Conservation (phyloP, 2,797 vertebrate genomes). For the Neomorphus geoffroyi region DNA sequence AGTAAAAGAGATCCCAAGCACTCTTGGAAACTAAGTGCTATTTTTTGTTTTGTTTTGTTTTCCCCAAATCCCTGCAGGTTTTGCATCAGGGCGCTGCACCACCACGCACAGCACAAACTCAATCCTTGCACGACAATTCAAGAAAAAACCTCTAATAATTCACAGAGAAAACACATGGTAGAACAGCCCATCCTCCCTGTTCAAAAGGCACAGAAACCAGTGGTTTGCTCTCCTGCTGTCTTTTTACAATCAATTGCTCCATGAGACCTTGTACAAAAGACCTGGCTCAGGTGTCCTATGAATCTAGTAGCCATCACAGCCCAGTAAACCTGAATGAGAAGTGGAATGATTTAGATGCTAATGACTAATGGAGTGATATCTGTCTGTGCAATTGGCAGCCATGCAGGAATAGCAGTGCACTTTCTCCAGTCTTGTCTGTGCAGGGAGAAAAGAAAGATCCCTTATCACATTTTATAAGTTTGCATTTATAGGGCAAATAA, state of each 20-base stretch:
- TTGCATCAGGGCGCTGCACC: neutral
- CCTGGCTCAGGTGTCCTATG: conserved; percentile 63
- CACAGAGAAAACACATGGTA: neutral
- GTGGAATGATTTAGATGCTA: conserved; percentile 68
- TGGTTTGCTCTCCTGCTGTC: conserved; percentile 54
- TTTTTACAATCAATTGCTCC: conserved; percentile 65
- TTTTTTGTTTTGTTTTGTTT: no score
- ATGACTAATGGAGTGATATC: conserved; percentile 66
- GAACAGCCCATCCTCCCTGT: conserved; percentile 40
- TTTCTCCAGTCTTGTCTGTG: conserved; percentile 33
- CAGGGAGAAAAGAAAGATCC: conserved; percentile 42
- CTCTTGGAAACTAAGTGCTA: neutral
- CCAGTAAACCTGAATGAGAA: conserved; percentile 68
- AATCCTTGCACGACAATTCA: neutral
- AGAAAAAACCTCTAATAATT: neutral
- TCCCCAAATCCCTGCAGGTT: neutral
- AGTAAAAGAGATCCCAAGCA: neutral
- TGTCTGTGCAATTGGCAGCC: conserved; percentile 43
- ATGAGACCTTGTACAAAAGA: conserved; percentile 64
- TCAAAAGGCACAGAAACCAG: conserved; percentile 39
- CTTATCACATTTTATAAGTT: conserved; percentile 61
- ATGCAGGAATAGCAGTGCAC: conserved; percentile 17
- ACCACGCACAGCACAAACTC: neutral
- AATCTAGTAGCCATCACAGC: conserved; percentile 67
- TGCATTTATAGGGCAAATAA: conserved; percentile 67